Percentiles rank a stretch among this genome's conserved stretches.
These are phyloP conservation scores for Limenitis camilla DNA, from an alignment of 2,888 invertebrate species.

Conservation along the genomic window DNA sequence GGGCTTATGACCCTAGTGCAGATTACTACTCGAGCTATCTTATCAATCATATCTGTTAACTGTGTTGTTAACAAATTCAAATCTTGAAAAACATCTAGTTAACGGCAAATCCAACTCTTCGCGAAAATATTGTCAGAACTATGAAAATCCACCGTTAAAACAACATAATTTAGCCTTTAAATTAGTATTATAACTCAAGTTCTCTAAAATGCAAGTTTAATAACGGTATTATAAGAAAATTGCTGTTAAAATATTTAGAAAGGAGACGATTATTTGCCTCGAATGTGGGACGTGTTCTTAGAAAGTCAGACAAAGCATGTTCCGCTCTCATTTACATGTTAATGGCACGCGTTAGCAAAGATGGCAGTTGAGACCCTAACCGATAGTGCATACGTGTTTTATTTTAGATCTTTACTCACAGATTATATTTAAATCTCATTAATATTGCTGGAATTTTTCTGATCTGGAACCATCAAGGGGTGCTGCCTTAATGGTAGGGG, in stretches of 20 bases:
- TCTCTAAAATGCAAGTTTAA: slow-evolving; percentile 5
- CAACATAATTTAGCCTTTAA: slow-evolving; percentile 1
- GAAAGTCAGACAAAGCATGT: slow-evolving; percentile 44
- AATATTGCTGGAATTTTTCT: slow-evolving; percentile 12
- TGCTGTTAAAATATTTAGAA: slow-evolving; percentile 17
- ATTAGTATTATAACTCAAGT: slow-evolving; percentile 5
- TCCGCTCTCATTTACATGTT: slow-evolving; percentile 57
- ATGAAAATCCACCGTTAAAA: background rate
- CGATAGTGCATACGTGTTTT: slow-evolving; percentile 47
- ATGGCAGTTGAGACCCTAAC: slow-evolving; percentile 32
- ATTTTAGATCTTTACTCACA: slow-evolving; percentile 26
- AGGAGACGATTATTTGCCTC: slow-evolving; percentile 12
- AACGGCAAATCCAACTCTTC: no score
- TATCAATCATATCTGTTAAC: no score
- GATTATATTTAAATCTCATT: slow-evolving; percentile 20
- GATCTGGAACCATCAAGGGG: background rate
- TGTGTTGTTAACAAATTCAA: no score
- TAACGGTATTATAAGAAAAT: slow-evolving; percentile 10
- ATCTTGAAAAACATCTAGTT: no score
- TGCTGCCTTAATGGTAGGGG: no score
- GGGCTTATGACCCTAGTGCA: no score
- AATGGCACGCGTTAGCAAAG: slow-evolving; percentile 46
- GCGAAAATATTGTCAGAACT: no score
- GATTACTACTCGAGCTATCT: no score
- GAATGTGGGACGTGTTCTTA: slow-evolving; percentile 36